Conservation (phyloP, 2,113 vertebrate species). For the Mesocricetus auratus region DNA sequence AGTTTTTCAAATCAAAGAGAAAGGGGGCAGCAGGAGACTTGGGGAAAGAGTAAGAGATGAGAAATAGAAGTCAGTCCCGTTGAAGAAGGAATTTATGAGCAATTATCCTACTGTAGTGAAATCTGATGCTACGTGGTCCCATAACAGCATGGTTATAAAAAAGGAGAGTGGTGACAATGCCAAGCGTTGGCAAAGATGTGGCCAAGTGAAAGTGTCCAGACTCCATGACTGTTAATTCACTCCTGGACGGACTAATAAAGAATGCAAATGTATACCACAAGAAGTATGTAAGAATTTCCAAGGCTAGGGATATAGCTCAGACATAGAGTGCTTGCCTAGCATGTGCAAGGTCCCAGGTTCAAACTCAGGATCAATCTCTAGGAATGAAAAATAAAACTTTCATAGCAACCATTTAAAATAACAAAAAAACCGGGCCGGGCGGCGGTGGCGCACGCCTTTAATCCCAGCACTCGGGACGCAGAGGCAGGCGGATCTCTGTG, state of each 20-base stretch:
- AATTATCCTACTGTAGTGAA: neutral
- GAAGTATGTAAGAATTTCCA: neutral
- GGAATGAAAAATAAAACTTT: neutral
- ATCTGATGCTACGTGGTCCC: neutral
- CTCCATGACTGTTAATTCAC: neutral
- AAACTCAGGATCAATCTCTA: neutral
- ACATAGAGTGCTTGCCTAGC: neutral
- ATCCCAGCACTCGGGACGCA: no score
- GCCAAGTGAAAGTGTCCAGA: neutral
- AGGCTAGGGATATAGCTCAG: neutral
- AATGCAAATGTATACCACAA: neutral
- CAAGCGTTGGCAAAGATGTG: neutral
- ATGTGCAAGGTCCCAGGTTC: neutral
- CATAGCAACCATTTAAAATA: neutral
- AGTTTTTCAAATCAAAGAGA: conserved; percentile 3
- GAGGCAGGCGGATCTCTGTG: no score
- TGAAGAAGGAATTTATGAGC: neutral
- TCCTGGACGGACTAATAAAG: neutral
- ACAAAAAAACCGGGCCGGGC: neutral
- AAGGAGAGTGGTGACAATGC: neutral
- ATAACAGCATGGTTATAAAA: neutral
- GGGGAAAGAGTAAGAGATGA: neutral
- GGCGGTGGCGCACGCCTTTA: no score
- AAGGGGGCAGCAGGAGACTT: neutral
- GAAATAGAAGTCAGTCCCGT: neutral